These are phyloP conservation scores for Cryptocheilus praepositus DNA, from an alignment of 2,888 invertebrate genomes.

Conservation along the genomic window DNA sequence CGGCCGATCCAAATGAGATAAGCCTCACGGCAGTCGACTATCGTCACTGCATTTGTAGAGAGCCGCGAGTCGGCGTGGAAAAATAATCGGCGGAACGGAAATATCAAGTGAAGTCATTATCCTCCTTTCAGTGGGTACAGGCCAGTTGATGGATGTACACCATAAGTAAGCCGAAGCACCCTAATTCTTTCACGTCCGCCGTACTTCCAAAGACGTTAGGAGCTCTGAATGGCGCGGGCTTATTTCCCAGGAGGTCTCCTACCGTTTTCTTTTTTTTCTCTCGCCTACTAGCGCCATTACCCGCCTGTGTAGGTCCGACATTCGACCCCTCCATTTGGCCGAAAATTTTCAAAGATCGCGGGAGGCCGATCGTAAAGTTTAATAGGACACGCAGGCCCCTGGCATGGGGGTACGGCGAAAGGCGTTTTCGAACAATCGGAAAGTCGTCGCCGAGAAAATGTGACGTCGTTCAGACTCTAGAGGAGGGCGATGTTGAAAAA, in stretches of 20 bases:
- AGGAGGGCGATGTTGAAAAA: too few species aligned
- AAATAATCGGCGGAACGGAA: too few species aligned
- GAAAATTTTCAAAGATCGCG: constrained; percentile 37
- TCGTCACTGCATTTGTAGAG: too few species aligned
- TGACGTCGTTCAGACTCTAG: too few species aligned
- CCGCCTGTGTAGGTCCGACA: constrained; percentile 9
- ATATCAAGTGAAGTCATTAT: too few species aligned
- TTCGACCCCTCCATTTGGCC: constrained; percentile 19
- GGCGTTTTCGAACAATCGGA: too few species aligned
- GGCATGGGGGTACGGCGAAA: not conserved
- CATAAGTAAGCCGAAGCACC: constrained; percentile 9
- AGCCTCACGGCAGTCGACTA: too few species aligned
- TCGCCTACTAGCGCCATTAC: constrained; percentile 21
- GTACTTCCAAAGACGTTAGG: constrained; percentile 16
- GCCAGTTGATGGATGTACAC: not conserved
- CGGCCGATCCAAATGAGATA: too few species aligned
- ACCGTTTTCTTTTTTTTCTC: constrained; percentile 16
- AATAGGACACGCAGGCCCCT: constrained; percentile 32
- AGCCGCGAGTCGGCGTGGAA: too few species aligned
- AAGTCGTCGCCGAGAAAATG: too few species aligned
- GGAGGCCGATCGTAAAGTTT: constrained; percentile 41
- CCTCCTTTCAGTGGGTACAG: not conserved
- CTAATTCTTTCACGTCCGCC: constrained; percentile 14
- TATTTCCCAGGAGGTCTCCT: constrained; percentile 56
- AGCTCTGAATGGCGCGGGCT: constrained; percentile 52